phyloP scores from a whole-genome alignment of 2,797 vertebrate species.

The Lophius americanus region DNA sequence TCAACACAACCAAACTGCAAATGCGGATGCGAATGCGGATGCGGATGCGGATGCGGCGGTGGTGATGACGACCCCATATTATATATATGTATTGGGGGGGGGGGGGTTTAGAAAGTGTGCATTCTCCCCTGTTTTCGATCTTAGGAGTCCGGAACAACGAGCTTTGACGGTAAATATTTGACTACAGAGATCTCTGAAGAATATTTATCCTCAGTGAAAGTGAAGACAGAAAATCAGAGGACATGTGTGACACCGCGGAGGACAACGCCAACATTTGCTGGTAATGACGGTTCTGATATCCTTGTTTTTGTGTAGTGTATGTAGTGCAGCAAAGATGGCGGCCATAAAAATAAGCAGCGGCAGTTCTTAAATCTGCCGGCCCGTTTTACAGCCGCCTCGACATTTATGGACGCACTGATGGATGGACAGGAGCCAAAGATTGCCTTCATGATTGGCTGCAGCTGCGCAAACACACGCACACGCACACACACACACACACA shows the following conservation, averaged over 20 bases:
- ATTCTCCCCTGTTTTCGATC: too few relatives aligned
- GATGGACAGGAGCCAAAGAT: slow-evolving; percentile 44
- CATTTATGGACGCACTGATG: slow-evolving; percentile 48
- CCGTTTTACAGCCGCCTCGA: slow-evolving; percentile 35
- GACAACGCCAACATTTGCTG: background rate
- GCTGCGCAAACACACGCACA: slow-evolving; percentile 13
- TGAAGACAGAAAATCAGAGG: background rate
- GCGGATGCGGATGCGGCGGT: too few relatives aligned
- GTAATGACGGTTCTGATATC: background rate
- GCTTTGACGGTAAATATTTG: background rate
- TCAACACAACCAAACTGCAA: too few relatives aligned
- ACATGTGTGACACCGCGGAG: background rate
- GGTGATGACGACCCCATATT: too few relatives aligned
- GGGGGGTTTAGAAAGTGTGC: too few relatives aligned
- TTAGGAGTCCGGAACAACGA: too few relatives aligned
- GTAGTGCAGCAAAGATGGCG: slow-evolving; percentile 42
- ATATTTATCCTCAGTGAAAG: background rate
- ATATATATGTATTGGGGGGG: too few relatives aligned
- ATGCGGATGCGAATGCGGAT: too few relatives aligned
- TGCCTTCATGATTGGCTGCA: slow-evolving; percentile 46
- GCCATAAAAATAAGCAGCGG: slow-evolving; percentile 39
- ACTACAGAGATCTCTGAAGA: background rate
- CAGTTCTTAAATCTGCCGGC: slow-evolving; percentile 46
- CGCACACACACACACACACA: slow-evolving; percentile 3
- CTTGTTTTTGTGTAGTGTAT: background rate